Conservation (phyloP, 2,888 invertebrate species). For the Carpatolechia fugitivella region DNA sequence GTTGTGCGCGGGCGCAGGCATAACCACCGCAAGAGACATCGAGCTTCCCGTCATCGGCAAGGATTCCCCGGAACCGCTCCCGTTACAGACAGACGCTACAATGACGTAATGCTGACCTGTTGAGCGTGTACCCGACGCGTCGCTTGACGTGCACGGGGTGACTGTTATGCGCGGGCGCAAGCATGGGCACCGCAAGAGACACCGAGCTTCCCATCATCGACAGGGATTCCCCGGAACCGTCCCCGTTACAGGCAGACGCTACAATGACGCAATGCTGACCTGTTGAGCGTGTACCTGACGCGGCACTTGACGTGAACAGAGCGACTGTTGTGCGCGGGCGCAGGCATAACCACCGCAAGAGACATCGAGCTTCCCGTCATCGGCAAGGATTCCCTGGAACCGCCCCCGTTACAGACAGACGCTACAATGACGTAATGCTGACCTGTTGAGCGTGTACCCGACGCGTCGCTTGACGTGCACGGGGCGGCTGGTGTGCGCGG, state of each 20-base stretch:
- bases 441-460: conserved; percentile 68
- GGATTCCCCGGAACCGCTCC: conserved; percentile 72
- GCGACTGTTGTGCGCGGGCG: conserved; percentile 45
- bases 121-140: conserved; percentile 64
- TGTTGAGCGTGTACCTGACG: conserved; percentile 66
- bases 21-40: conserved; percentile 74
- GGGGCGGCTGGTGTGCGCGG: conserved; percentile 49
- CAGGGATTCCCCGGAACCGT: conserved; percentile 72
- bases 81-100: too few species aligned
- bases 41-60: conserved; percentile 77
- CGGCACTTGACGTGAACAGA: conserved; percentile 61
- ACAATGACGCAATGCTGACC: conserved; percentile 39
- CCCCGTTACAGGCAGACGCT: too few species aligned
- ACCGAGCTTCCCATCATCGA: conserved; percentile 79
- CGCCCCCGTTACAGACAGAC: conserved; percentile 76
- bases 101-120: conserved; percentile 46
- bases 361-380: conserved; percentile 80
- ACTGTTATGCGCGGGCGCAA: conserved; percentile 43
- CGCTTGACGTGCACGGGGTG: conserved; percentile 62
- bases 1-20: conserved; percentile 40
- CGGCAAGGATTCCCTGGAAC: conserved; percentile 70
- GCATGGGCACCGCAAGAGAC: conserved; percentile 69
- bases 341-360: conserved; percentile 61
- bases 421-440: conserved; percentile 3
- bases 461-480: conserved; percentile 62